Base-by-base conservation (phyloP, 2,888 invertebrate species). In the Lysandra coridon region DNA sequence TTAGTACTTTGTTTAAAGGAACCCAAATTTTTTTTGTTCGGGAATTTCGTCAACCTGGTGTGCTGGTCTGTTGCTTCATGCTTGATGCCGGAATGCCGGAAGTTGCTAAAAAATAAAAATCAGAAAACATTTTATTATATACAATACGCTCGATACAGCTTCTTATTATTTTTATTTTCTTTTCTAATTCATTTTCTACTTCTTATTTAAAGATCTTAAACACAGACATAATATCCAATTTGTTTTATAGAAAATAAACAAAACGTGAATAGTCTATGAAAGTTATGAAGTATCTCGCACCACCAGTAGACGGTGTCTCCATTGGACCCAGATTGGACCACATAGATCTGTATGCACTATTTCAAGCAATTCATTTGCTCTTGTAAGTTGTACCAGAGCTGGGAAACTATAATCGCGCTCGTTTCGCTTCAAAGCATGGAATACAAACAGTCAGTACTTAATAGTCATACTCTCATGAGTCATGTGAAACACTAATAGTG, bases 251-350 rank as follows among this genome's bases (percentile, higher is more conserved):
- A 60, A 60, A 60, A 60, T 60, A n/a, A 60, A 60, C 57, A 4
- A n/a, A n/a, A 17, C 57, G 73, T 7, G 73, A 73, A 17, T 73
- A 73, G 30, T 73, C 73, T 73, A 73, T 73, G 30, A 73, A 73
- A 73, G 73, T 73, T 73, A 73, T 73, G 73, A 73, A 73, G 73
- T 73, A 73, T 40, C 40, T 40, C 40, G 40, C 40, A 40, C 40
- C 40, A 40, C 40, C 40, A 40, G 40, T 1, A 5, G 5, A 40
- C 4, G 40, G 40, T 40, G 40, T 40, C 40, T 40, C 40, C 40
- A 40, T 40, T 33, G 73, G 17, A 73, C 73, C 40, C 5, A 4
- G 5, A 40, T 40, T 33, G 73, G 17, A 73, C 73, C 73, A 73
- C 73, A 33, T 37, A 37, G n/a, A 62, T 62, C 60, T 4, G 62